phyloP scores from a whole-genome alignment of 1,140 invertebrate genomes.

The Aphaenogaster ashmeadi region DNA sequence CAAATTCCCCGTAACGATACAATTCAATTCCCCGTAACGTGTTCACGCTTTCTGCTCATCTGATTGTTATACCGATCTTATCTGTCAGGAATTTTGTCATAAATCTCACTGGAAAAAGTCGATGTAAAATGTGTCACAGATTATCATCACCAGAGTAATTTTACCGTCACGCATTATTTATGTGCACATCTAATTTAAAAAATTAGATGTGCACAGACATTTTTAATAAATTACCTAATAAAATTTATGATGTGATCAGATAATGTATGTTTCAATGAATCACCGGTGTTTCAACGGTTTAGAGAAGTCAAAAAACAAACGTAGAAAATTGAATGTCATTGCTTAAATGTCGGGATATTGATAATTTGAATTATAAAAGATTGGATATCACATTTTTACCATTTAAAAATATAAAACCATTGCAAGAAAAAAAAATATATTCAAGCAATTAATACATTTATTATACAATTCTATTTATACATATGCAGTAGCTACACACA shows the following conservation, averaged over 20 bases:
- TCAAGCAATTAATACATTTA: not conserved
- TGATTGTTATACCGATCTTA: conserved; percentile 14
- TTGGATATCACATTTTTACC: not conserved
- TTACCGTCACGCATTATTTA: conserved; percentile 9
- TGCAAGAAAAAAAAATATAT: not conserved
- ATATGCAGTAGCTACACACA: not conserved
- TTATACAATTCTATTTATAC: not conserved
- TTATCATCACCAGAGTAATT: not conserved
- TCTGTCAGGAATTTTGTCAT: conserved; percentile 38
- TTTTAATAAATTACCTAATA: not conserved
- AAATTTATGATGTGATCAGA: conserved; percentile 10
- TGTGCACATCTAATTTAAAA: not conserved
- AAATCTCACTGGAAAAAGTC: conserved; percentile 6
- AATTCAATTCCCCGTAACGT: not conserved
- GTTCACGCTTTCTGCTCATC: conserved; percentile 7
- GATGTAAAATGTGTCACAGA: not conserved
- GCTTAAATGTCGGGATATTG: not conserved
- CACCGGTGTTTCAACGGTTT: not conserved
- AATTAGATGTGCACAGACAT: not conserved
- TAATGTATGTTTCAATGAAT: not conserved
- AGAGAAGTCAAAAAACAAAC: not conserved
- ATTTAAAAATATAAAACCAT: not conserved
- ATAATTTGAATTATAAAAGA: conserved; percentile 1
- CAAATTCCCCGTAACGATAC: not conserved
- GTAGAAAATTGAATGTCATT: not conserved